These are phyloP conservation scores for Seladonia tumulorum DNA, from an alignment of 2,888 invertebrate genomes.

Conservation along the genomic window DNA sequence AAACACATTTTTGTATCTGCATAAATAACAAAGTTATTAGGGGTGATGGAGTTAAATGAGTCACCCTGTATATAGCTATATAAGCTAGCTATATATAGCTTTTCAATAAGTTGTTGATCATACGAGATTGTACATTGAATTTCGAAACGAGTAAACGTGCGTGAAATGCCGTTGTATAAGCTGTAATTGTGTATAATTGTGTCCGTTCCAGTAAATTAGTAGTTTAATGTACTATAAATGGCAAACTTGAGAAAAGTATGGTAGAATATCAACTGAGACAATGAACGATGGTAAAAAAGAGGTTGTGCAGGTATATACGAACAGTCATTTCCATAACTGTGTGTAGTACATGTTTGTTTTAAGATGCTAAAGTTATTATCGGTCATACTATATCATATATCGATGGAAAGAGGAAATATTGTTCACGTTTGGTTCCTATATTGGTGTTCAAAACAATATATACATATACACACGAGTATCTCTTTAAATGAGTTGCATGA, in stretches of 20 bases:
- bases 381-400: slow-evolving; percentile 71
- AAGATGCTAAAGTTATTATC: slow-evolving; percentile 20
- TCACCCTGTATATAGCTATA: background rate
- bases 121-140: slow-evolving; percentile 8
- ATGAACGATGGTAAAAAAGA: slow-evolving; percentile 26
- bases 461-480: slow-evolving; percentile 47
- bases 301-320: slow-evolving; percentile 36
- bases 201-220: slow-evolving; percentile 70
- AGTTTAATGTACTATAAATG: slow-evolving; percentile 34
- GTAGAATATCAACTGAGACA: slow-evolving; percentile 24
- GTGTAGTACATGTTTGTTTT: slow-evolving; percentile 32
- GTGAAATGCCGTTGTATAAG: slow-evolving; percentile 34
- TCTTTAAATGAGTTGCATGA: slow-evolving; percentile 61
- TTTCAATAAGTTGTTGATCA: background rate
- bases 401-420: slow-evolving; percentile 73
- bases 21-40: background rate
- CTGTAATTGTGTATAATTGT: slow-evolving; percentile 79
- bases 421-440: slow-evolving; percentile 36
- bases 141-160: slow-evolving; percentile 12
- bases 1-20: background rate
- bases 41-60: background rate
- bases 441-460: background rate
- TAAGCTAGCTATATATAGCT: slow-evolving; percentile 30
- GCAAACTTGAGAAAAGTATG: slow-evolving; percentile 29
- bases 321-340: slow-evolving; percentile 24